phyloP scores from a whole-genome alignment of 2,113 vertebrate species.

The Ammodramus savannarum region DNA sequence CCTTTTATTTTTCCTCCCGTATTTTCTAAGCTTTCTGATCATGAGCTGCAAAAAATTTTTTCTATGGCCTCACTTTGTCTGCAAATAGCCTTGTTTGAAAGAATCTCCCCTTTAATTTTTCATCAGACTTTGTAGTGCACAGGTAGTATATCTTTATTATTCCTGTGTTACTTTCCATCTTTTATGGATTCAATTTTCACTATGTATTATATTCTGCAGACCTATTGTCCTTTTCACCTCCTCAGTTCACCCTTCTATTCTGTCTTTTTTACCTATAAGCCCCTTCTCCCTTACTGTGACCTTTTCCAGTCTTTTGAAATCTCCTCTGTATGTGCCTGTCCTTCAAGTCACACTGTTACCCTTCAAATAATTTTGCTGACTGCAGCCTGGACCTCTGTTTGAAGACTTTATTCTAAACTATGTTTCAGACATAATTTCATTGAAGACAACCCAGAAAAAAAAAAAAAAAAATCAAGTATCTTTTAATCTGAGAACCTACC shows the following conservation, averaged over 20 bases:
- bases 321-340: neutral
- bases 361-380: slow-evolving; percentile 48
- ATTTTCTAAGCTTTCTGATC: slow-evolving; percentile 42
- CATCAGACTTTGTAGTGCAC: neutral
- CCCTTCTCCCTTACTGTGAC: slow-evolving; percentile 26
- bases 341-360: neutral
- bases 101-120: slow-evolving; percentile 11
- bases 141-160: slow-evolving; percentile 35
- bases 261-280: neutral
- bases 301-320: slow-evolving; percentile 53
- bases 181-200: slow-evolving; percentile 32
- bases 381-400: slow-evolving; percentile 16
- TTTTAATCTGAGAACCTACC: slow-evolving; percentile 17
- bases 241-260: slow-evolving; percentile 21
- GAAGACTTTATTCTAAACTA: slow-evolving; percentile 37
- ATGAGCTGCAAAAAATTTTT: neutral
- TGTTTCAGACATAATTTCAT: slow-evolving; percentile 28
- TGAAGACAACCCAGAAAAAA: neutral
- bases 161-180: slow-evolving; percentile 32
- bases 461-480: neutral
- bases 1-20: neutral
- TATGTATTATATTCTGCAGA: slow-evolving; percentile 29
- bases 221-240: slow-evolving; percentile 49
- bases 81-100: slow-evolving; percentile 23
- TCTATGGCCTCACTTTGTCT: neutral